Evolutionary conservation across 1,140 invertebrate species (phyloP).

Genomic region (Drosophila jambulina): DNA sequence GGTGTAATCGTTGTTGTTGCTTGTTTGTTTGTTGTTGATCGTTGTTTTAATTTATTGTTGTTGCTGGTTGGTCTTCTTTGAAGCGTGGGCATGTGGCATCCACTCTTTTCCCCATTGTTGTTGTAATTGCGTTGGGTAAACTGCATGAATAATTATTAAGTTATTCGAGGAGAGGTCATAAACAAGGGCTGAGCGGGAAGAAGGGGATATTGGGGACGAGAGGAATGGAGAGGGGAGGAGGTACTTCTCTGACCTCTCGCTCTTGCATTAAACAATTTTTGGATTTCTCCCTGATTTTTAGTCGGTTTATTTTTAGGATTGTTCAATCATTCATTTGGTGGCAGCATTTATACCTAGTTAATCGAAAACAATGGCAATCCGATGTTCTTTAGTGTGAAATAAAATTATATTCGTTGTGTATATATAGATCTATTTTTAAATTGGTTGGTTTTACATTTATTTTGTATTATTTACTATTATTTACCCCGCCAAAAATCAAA

Average conservation of each 20-base stretch:
- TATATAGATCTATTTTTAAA: background rate
- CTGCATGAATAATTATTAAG: conserved; percentile 83
- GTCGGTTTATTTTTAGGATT: conserved; percentile 21
- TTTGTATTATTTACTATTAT: background rate
- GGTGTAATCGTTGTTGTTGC: conserved; percentile 33
- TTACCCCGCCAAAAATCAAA: background rate
- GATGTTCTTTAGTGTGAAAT: background rate
- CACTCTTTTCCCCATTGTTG: conserved; percentile 47
- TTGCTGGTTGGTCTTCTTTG: conserved; percentile 41
- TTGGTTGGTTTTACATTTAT: background rate
- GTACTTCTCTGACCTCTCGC: conserved; percentile 1
- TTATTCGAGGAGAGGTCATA: conserved; percentile 52
- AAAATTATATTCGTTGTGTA: too few species aligned
- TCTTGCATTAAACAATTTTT: conserved; percentile 11
- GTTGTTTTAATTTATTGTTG: conserved; percentile 45
- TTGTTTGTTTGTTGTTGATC: conserved; percentile 48
- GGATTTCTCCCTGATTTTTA: conserved; percentile 16
- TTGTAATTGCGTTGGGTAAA: conserved; percentile 72
- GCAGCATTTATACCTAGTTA: conserved; percentile 15
- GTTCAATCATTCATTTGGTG: conserved; percentile 24
- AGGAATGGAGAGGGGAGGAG: background rate
- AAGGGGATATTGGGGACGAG: background rate
- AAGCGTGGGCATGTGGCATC: conserved; percentile 75
- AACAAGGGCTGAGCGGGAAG: conserved; percentile 3
- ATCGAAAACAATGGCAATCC: conserved; percentile 21